A percentile compares a stretch with the other conserved stretches of the same genome.
Conservation (phyloP, 2,888 invertebrate genomes). For the Liopterus haemorrhoidalis region DNA sequence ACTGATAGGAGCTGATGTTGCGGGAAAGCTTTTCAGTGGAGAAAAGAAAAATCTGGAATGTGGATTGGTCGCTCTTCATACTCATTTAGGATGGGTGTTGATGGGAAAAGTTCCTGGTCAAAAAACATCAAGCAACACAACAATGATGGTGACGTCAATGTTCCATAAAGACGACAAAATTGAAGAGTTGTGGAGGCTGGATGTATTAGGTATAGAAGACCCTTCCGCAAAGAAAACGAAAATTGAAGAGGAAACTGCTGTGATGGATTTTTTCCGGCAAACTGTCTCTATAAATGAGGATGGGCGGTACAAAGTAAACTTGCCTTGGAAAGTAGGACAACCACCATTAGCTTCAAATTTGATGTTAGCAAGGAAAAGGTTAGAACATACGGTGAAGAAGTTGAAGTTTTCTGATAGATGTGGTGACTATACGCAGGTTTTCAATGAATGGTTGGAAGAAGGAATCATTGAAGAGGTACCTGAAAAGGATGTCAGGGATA, state of each 20-base stretch:
- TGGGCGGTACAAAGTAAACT: slow-evolving; percentile 17
- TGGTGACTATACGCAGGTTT: background rate
- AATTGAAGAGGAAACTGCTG: background rate
- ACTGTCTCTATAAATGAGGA: slow-evolving; percentile 8
- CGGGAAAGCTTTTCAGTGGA: slow-evolving; percentile 24
- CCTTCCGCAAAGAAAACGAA: slow-evolving; percentile 1
- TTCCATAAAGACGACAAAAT: slow-evolving; percentile 14
- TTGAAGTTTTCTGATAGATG: background rate
- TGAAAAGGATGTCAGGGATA: slow-evolving; percentile 4
- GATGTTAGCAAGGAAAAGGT: slow-evolving; percentile 13
- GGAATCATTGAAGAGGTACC: background rate
- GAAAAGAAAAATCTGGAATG: slow-evolving; percentile 12
- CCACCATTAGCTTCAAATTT: slow-evolving; percentile 19
- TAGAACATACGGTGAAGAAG: background rate
- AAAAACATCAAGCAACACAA: background rate
- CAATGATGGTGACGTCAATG: slow-evolving; percentile 15
- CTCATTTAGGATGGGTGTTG: slow-evolving; percentile 28
- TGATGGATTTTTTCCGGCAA: background rate
- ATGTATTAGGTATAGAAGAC: slow-evolving; percentile 10
- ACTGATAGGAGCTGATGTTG: slow-evolving; percentile 22
- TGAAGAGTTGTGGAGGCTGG: slow-evolving; percentile 6
- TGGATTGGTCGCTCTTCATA: slow-evolving; percentile 26
- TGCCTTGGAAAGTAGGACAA: slow-evolving; percentile 22
- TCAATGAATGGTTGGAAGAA: background rate
- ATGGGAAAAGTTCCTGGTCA: slow-evolving; percentile 17